Conservation (phyloP, 2,113 vertebrate species). For the Menidia beryllina region DNA sequence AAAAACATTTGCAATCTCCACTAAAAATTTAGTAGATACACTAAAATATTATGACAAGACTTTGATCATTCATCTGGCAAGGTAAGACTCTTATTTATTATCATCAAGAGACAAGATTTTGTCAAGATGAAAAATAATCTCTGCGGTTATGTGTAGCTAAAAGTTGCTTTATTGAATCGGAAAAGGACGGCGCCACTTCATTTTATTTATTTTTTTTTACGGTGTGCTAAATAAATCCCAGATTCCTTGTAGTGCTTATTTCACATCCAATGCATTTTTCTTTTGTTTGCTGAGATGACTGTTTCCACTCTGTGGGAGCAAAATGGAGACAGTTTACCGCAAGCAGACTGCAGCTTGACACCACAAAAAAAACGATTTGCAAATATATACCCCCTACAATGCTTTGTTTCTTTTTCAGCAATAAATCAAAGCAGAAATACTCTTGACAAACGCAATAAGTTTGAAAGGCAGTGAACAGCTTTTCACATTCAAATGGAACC, state of each 20-base stretch:
- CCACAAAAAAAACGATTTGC: not conserved
- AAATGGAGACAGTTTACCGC: slow-evolving; percentile 39
- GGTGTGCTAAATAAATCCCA: too few relatives aligned
- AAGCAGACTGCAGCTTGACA: slow-evolving; percentile 3
- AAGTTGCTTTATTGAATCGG: too few relatives aligned
- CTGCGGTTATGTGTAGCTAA: too few relatives aligned
- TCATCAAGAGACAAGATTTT: too few relatives aligned
- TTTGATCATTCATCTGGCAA: too few relatives aligned
- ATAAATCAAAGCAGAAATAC: not conserved
- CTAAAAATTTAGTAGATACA: too few relatives aligned
- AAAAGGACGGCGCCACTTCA: too few relatives aligned
- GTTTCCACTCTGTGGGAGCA: slow-evolving; percentile 11
- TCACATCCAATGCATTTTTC: not conserved
- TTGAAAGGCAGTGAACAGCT: slow-evolving; percentile 5
- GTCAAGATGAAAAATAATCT: too few relatives aligned
- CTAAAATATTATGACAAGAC: too few relatives aligned
- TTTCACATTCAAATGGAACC: slow-evolving; percentile 6
- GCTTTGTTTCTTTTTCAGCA: not conserved
- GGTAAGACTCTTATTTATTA: too few relatives aligned
- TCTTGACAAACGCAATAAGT: not conserved
- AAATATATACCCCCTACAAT: slow-evolving; percentile 3
- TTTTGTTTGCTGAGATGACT: slow-evolving; percentile 1
- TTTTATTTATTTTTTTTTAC: too few relatives aligned
- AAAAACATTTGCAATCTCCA: too few relatives aligned
- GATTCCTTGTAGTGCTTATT: not conserved